Evolutionary conservation across 2,797 vertebrate species (phyloP).

Genomic region (Pseudomugil tenellus): DNA sequence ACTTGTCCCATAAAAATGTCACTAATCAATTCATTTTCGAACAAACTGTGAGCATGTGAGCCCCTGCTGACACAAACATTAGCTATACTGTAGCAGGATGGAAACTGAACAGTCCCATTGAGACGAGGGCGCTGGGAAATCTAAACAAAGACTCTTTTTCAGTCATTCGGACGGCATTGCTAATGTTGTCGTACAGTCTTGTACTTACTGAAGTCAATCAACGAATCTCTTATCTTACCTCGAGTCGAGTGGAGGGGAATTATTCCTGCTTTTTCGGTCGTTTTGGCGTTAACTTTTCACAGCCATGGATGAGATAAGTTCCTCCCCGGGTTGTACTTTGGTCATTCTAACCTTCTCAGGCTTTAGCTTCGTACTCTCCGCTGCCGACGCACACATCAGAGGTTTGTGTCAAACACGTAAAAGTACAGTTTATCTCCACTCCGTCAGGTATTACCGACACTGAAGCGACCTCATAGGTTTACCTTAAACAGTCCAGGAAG

Average conservation of each 20-base stretch:
- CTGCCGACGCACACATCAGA: conserved; percentile 39
- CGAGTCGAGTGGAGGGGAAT: conserved; percentile 35
- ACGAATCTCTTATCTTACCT: conserved; percentile 62
- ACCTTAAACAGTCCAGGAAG: conserved; percentile 79
- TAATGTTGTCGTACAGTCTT: not conserved
- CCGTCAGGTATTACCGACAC: conserved; percentile 54
- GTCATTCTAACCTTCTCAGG: conserved; percentile 42
- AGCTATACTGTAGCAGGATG: conserved; percentile 30
- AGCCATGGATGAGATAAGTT: conserved; percentile 72
- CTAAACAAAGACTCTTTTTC: conserved; percentile 72
- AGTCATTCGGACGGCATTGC: conserved; percentile 23
- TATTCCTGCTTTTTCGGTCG: conserved; percentile 62
- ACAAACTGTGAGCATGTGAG: conserved; percentile 35
- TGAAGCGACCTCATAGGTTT: conserved; percentile 71
- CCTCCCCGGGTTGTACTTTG: conserved; percentile 45
- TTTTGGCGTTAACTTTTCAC: conserved; percentile 79
- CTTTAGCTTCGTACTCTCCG: conserved; percentile 36
- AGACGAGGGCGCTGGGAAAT: conserved; percentile 57
- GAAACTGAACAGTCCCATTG: conserved; percentile 52
- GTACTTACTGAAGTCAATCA: conserved; percentile 4
- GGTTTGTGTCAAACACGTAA: conserved; percentile 37
- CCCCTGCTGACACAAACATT: conserved; percentile 42
- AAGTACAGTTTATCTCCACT: conserved; percentile 41
- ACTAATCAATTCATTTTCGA: conserved; percentile 43
- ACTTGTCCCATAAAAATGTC: conserved; percentile 12